A percentile compares a stretch with the other conserved stretches of the same genome.
Conservation (phyloP, 2,113 vertebrate species). For the Xerus inauris region DNA sequence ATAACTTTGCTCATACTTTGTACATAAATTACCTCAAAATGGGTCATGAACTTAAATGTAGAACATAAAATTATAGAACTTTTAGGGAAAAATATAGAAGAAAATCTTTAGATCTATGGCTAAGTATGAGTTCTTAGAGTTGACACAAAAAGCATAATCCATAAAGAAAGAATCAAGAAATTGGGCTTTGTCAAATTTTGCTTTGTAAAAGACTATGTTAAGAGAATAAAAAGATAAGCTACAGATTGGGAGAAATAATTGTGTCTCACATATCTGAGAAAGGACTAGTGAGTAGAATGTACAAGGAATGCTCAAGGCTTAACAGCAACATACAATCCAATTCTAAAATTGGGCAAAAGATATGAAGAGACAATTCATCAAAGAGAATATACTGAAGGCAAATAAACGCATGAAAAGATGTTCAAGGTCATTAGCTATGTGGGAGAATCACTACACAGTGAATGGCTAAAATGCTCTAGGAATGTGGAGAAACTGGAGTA, state of each 20-base stretch:
- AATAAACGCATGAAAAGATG: not conserved
- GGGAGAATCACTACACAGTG: not conserved
- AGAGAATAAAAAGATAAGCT: not conserved
- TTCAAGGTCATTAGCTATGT: not conserved
- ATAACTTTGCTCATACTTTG: not conserved
- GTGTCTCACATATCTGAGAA: not conserved
- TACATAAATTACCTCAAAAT: not conserved
- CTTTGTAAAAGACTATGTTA: not conserved
- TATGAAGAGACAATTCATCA: not conserved
- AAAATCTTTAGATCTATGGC: not conserved
- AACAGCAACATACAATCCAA: not conserved
- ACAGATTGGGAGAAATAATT: not conserved
- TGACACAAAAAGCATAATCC: not conserved
- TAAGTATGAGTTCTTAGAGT: slow-evolving; percentile 1
- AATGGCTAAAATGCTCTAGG: not conserved
- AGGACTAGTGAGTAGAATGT: not conserved
- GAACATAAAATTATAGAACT: not conserved
- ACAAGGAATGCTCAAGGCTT: not conserved
- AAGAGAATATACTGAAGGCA: not conserved
- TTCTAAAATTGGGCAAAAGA: not conserved
- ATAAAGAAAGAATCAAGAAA: not conserved
- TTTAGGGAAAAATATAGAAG: not conserved
- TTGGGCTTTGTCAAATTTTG: not conserved
- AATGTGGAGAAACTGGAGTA: not conserved
- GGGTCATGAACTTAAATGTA: not conserved